A percentile compares a stretch with the other conserved stretches of the same genome.
Evolutionary conservation across 2,888 invertebrate genomes (phyloP).

Genomic region (Thyatira batis): DNA sequence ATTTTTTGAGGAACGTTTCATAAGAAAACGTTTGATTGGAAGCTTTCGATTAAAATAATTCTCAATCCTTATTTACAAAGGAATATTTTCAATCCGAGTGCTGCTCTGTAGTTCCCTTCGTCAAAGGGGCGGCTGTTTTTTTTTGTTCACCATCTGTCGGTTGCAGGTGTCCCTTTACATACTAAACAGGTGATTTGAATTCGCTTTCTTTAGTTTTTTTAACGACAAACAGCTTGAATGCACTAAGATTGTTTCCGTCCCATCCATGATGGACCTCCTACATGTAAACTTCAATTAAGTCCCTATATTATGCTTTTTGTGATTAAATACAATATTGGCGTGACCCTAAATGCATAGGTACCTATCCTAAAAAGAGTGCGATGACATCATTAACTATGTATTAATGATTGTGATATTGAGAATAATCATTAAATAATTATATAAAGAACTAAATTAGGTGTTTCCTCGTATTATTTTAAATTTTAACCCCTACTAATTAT

Average conservation of each 20-base stretch:
- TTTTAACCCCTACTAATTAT: neutral
- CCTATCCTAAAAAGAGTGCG: neutral
- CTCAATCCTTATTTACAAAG: neutral
- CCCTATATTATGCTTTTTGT: no score
- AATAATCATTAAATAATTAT: no score
- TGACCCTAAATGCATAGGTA: no score
- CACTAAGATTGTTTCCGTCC: conserved; percentile 17
- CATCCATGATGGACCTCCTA: conserved; percentile 5
- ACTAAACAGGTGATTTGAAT: conserved; percentile 77
- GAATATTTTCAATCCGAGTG: conserved; percentile 5
- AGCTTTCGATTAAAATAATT: conserved; percentile 2
- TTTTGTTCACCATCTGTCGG: conserved; percentile 72
- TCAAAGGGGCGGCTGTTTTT: conserved; percentile 49
- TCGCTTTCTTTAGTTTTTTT: conserved; percentile 46
- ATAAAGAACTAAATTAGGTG: neutral
- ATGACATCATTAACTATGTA: neutral
- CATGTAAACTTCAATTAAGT: neutral
- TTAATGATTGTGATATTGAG: no score
- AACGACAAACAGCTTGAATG: conserved; percentile 7
- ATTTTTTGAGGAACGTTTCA: conserved; percentile 6
- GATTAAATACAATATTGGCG: no score
- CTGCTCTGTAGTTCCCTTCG: conserved; percentile 41
- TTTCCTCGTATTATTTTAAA: neutral
- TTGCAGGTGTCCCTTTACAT: conserved; percentile 75
- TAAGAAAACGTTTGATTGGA: conserved; percentile 11